These are phyloP conservation scores for Bryconaethiops microstoma DNA, from an alignment of 2,797 vertebrate genomes.

Conservation along the genomic window DNA sequence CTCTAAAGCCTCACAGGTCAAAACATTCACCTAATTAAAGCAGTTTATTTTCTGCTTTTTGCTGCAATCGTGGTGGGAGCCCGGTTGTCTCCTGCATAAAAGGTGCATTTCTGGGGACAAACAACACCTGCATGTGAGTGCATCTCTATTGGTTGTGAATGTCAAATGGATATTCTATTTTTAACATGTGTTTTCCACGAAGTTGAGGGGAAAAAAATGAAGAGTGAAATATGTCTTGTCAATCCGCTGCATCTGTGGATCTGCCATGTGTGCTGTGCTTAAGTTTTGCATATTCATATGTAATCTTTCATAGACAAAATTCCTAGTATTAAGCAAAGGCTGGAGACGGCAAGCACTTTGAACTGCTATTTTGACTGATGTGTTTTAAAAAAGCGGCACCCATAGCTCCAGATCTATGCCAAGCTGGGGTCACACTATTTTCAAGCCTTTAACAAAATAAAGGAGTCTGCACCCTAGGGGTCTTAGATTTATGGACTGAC, in stretches of 20 bases:
- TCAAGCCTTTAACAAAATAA: background rate
- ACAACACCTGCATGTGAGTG: background rate
- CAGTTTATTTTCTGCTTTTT: background rate
- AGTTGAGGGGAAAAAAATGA: background rate
- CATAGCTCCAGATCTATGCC: background rate
- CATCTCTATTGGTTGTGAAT: background rate
- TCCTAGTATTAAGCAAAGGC: background rate
- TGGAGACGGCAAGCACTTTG: background rate
- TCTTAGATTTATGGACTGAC: constrained; percentile 1
- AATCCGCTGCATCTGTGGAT: background rate
- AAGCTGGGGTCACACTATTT: background rate
- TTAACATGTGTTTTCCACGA: background rate
- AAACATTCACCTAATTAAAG: constrained; percentile 22
- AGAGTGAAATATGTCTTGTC: background rate
- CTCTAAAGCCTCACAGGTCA: constrained; percentile 16
- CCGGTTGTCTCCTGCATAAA: background rate
- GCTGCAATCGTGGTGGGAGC: background rate
- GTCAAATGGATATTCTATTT: background rate
- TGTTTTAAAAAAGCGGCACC: background rate
- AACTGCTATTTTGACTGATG: background rate
- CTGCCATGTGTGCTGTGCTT: background rate
- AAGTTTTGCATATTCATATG: constrained; percentile 21
- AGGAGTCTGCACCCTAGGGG: background rate
- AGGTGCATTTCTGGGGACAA: background rate
- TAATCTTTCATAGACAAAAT: background rate